Percentiles rank a stretch among this genome's conserved stretches.
phyloP scores from a whole-genome alignment of 2,888 invertebrate species.

The Rhamphomyia laevipes region DNA sequence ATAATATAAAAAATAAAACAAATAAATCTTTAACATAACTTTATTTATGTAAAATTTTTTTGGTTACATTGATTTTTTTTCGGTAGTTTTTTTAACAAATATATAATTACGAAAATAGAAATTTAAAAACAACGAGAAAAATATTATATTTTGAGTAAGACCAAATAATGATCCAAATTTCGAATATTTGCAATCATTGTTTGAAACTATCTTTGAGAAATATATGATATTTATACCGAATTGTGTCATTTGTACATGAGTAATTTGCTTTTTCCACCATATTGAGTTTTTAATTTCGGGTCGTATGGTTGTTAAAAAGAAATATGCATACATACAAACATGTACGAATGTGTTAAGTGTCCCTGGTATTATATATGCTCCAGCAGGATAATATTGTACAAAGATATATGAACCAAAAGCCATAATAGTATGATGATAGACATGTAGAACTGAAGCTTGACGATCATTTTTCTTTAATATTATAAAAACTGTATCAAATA shows the following conservation, averaged over 20 bases:
- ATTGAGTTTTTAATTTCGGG: conserved; percentile 55
- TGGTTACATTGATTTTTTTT: too few species aligned
- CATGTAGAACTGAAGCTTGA: conserved; percentile 55
- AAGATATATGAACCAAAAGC: conserved; percentile 48
- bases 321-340: conserved; percentile 71
- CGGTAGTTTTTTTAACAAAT: not conserved
- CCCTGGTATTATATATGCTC: conserved; percentile 52
- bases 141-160: conserved; percentile 44
- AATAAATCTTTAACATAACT: too few species aligned
- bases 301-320: conserved; percentile 57
- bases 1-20: too few species aligned
- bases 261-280: conserved; percentile 77
- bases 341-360: conserved; percentile 65
- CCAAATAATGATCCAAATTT: conserved; percentile 42
- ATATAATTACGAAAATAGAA: not conserved
- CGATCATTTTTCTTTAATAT: conserved; percentile 52
- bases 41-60: too few species aligned
- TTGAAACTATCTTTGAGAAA: conserved; percentile 39
- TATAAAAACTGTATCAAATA: conserved; percentile 58
- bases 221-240: conserved; percentile 46
- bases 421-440: conserved; percentile 62
- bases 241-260: conserved; percentile 65
- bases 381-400: conserved; percentile 48
- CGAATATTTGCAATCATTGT: conserved; percentile 48
- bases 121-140: not conserved